Evolutionary conservation across 2,113 vertebrate species (phyloP), one percentile per base, ranked within the genome.

Genomic region (Dinomys branickii): DNA sequence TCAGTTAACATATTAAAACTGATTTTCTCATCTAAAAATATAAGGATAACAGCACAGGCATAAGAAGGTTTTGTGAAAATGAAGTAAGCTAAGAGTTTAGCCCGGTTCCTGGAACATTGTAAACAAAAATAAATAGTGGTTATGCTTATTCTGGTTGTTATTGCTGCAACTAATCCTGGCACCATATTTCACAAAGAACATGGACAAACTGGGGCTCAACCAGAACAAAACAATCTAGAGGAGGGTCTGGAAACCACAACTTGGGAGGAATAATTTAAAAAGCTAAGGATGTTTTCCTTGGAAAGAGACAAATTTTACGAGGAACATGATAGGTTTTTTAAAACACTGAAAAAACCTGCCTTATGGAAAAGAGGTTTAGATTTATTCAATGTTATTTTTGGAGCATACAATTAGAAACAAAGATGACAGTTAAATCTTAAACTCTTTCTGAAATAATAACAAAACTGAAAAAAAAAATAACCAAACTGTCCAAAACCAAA

Each of bases 251-350:
- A 96, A 96, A 96, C 96, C 85, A 83, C 96, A 91, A n/a, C 82
- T 88, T 94, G 47, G 67, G 47, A 88, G 58, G 78, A 94, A 82
- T 4, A 9, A 94, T 33, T 38, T 26, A 93, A 93, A 94, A 44
- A 78, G 65, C 75, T 88, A 24, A 92, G 94, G 88, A 95, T 95
- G 90, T 97, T 97, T 98, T 93, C 77, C 78, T 97, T 98, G 94
- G 96, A 97, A 92, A 80, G 85, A 67, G 47, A 88, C 59, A 92
- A 22, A 85, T 92, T 97, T 94, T 95, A 94, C 94, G 88, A 94
- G 94, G 59, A 95, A 97, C 52, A 83, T 85, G 95, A 95, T 92
- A 94, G 69, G 47, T 50, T 38, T 71, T 92, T 69, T 90, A 22
- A 17, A n/a, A 85, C 91, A 96, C 78, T 61, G 47, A 54, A 90